phyloP scores from a whole-genome alignment of 2,888 invertebrate species.

The Agrochola circellaris region DNA sequence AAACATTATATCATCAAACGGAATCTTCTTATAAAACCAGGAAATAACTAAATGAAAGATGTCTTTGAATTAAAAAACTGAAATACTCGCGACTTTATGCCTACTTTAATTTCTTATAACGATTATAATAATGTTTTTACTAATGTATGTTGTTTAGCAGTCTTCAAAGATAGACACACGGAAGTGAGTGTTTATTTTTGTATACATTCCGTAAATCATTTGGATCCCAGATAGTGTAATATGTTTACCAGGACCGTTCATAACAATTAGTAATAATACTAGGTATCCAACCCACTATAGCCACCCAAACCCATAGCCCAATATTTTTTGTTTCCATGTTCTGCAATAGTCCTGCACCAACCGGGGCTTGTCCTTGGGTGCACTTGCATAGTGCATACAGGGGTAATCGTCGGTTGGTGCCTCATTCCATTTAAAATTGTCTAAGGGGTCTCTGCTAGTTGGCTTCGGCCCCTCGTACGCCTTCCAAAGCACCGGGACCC shows the following conservation, averaged over 20 bases:
- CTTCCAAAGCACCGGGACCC: no score
- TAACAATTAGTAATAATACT: background rate
- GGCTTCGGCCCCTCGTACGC: no score
- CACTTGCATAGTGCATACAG: no score
- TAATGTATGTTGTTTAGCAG: slow-evolving; percentile 17
- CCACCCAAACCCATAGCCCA: no score
- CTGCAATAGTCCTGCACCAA: no score
- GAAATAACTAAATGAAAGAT: slow-evolving; percentile 35
- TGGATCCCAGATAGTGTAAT: background rate
- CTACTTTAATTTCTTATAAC: slow-evolving; percentile 29
- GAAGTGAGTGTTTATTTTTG: slow-evolving; percentile 12
- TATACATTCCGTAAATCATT: slow-evolving; percentile 18
- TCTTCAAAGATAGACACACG: slow-evolving; percentile 31
- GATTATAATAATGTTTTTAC: slow-evolving; percentile 17
- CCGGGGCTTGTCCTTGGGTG: no score
- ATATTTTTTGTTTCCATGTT: no score
- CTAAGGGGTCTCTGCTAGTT: no score
- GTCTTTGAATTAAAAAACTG: slow-evolving; percentile 24
- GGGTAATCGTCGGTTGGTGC: no score
- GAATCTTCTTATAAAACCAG: slow-evolving; percentile 28
- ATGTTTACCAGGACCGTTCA: background rate
- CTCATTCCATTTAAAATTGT: no score
- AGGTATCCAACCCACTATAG: no score
- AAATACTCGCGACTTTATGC: slow-evolving; percentile 9
- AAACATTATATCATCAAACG: slow-evolving; percentile 54